Evolutionary conservation across 92 coral and sea anemone species (phyloP).

Genomic region (Muricea muricata): DNA sequence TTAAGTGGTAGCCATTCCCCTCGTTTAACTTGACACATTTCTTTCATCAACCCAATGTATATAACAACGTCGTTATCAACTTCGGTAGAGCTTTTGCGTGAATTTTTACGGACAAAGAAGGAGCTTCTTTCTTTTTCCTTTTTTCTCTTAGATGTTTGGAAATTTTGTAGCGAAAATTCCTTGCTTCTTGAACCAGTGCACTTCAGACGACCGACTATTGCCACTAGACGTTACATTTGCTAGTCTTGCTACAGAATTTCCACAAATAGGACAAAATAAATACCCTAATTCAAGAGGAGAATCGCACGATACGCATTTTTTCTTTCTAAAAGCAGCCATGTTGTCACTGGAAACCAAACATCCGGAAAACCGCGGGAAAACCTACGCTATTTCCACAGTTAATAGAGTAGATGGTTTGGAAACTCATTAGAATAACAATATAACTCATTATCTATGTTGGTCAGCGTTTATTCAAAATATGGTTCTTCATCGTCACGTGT

Average conservation of each 20-base stretch:
- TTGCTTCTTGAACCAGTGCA: neutral
- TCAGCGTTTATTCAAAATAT: no score
- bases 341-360: neutral
- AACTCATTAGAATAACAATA: no score
- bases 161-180: slow-evolving; percentile 1
- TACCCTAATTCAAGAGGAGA: neutral
- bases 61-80: slow-evolving; percentile 50
- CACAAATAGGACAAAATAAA: slow-evolving; percentile 1
- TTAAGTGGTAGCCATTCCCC: slow-evolving; percentile 69
- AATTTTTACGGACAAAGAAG: slow-evolving; percentile 26
- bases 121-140: slow-evolving; percentile 29
- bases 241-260: neutral
- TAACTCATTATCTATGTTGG: no score
- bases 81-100: slow-evolving; percentile 35
- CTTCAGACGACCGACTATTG: neutral
- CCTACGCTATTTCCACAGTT: neutral
- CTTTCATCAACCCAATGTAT: slow-evolving; percentile 60
- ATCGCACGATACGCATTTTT: neutral
- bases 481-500: no score
- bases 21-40: slow-evolving; percentile 47
- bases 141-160: slow-evolving; percentile 29
- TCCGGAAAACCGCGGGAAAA: neutral
- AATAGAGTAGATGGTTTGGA: neutral
- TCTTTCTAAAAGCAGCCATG: neutral
- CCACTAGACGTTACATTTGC: neutral